phyloP scores from a whole-genome alignment of 2,888 invertebrate species.

The Protonemura montana region DNA sequence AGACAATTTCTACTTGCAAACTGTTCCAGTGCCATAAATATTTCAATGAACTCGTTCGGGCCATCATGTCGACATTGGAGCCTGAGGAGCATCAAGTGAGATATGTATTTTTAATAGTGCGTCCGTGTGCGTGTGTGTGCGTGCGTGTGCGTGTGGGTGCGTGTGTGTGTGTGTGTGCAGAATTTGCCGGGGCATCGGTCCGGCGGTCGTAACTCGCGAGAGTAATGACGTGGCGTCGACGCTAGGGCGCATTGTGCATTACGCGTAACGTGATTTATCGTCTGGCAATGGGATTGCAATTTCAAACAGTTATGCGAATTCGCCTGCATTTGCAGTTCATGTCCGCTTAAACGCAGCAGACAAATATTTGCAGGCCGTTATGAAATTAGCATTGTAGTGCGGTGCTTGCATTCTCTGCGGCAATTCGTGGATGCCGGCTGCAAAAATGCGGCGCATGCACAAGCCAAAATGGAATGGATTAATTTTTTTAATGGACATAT shows the following conservation, averaged over 20 bases:
- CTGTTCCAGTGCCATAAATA: background rate
- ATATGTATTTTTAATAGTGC: slow-evolving; percentile 34
- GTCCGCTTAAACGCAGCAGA: background rate
- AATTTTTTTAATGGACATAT: background rate
- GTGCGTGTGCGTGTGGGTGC: background rate
- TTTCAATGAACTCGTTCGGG: background rate
- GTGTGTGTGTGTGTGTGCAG: no score
- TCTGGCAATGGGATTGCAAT: background rate
- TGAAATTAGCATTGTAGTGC: background rate
- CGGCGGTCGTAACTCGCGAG: slow-evolving; percentile 12
- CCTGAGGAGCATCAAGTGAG: background rate
- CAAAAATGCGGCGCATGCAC: background rate
- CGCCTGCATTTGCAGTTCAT: background rate
- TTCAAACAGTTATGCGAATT: background rate
- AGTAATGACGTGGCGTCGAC: slow-evolving; percentile 32
- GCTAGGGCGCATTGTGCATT: background rate
- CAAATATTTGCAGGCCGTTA: background rate
- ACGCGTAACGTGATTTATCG: slow-evolving; percentile 1
- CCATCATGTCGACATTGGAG: background rate
- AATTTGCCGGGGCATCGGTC: background rate
- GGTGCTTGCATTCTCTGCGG: background rate
- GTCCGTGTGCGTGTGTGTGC: slow-evolving; percentile 9
- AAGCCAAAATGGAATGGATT: background rate
- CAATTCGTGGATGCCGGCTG: background rate
- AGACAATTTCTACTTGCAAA: background rate